Conservation (phyloP, 2,888 invertebrate genomes). For the Macaria liturata region DNA sequence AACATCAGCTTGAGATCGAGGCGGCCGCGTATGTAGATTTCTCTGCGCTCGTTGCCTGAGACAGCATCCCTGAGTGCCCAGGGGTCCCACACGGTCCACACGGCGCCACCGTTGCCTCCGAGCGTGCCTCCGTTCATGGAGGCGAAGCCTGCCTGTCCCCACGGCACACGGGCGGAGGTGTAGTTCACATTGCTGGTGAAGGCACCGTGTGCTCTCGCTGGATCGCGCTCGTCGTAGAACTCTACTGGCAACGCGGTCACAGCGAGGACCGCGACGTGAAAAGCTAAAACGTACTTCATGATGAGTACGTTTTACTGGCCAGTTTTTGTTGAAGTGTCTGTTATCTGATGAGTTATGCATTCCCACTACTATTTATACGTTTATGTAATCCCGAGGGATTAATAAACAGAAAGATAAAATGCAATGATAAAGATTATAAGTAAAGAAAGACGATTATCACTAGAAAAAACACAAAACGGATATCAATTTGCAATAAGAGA, state of each 20-base stretch:
- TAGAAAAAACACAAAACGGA: no score
- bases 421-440: no score
- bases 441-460: no score
- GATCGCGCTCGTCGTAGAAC: slow-evolving; percentile 2
- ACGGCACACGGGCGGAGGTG: slow-evolving; percentile 1
- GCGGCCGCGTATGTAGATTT: slow-evolving; percentile 13
- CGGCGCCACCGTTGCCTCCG: slow-evolving; percentile 15
- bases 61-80: slow-evolving; percentile 20
- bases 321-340: no score
- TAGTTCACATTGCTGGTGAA: slow-evolving; percentile 7
- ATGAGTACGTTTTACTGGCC: neutral
- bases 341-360: no score
- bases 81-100: slow-evolving; percentile 22
- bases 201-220: slow-evolving; percentile 2
- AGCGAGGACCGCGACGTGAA: slow-evolving; percentile 1
- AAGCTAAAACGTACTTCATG: slow-evolving; percentile 8
- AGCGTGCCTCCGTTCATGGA: slow-evolving; percentile 4
- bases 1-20: slow-evolving; percentile 17
- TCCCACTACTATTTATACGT: no score
- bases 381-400: no score
- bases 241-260: slow-evolving; percentile 4
- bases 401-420: no score
- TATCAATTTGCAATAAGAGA: no score
- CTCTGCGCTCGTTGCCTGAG: slow-evolving; percentile 1
- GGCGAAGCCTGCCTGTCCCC: slow-evolving; percentile 12